Percentiles rank a stretch among this genome's conserved stretches.
phyloP scores from a whole-genome alignment of 2,113 vertebrate species.

The Chionodraco myersi region DNA sequence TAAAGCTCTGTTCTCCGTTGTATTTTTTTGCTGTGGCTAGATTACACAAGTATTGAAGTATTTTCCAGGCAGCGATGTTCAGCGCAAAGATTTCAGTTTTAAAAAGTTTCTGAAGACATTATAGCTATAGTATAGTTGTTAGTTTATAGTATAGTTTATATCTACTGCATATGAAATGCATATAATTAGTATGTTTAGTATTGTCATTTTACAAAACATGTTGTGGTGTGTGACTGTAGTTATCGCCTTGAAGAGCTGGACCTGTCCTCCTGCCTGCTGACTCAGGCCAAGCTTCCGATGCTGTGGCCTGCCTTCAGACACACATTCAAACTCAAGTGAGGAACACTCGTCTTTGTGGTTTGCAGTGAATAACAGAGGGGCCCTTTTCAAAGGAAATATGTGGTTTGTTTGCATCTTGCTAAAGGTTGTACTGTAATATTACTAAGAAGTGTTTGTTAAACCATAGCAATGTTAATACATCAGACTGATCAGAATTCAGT shows the following conservation, averaged over 20 bases:
- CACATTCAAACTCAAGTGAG: slow-evolving; percentile 91
- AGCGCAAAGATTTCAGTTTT: too few species aligned
- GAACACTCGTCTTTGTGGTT: background rate
- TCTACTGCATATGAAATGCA: too few species aligned
- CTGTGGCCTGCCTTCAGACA: slow-evolving; percentile 89
- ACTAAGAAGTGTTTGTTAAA: background rate
- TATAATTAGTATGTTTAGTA: too few species aligned
- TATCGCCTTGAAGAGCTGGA: slow-evolving; percentile 87
- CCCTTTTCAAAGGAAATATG: background rate
- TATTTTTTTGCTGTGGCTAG: too few species aligned
- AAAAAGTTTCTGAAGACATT: too few species aligned
- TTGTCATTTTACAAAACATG: too few species aligned
- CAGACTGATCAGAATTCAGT: too few species aligned
- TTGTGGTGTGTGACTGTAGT: slow-evolving; percentile 38
- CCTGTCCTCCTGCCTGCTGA: slow-evolving; percentile 92
- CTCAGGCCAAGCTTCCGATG: slow-evolving; percentile 81
- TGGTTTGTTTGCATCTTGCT: background rate
- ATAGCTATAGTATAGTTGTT: too few species aligned
- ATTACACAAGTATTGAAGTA: too few species aligned
- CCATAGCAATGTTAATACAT: background rate
- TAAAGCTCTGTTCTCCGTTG: too few species aligned
- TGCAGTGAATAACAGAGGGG: slow-evolving; percentile 6
- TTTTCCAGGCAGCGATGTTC: too few species aligned
- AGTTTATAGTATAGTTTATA: too few species aligned
- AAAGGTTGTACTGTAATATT: background rate